Evolutionary conservation across 2,797 vertebrate genomes (phyloP).

Genomic region (Cetoscarus ocellatus): DNA sequence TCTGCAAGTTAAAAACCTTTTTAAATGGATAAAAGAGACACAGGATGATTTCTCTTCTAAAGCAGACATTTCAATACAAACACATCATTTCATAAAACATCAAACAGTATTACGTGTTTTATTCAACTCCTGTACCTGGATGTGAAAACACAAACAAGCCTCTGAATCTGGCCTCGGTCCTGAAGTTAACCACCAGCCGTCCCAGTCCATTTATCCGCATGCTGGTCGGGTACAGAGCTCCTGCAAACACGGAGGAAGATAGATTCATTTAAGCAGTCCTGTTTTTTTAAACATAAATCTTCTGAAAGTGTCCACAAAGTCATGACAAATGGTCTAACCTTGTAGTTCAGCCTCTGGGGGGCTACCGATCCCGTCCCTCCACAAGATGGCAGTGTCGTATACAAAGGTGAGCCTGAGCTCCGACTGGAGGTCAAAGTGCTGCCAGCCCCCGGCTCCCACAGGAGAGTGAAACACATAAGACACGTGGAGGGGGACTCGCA

Average conservation of each 20-base stretch:
- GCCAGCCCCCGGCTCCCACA: conserved; percentile 93
- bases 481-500: conserved; percentile 93
- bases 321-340: conserved; percentile 75
- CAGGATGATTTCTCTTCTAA: too few species aligned
- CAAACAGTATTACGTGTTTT: background rate
- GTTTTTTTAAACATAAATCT: background rate
- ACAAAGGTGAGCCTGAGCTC: conserved; percentile 96
- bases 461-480: conserved; percentile 97
- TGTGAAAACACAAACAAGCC: conserved; percentile 91
- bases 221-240: conserved; percentile 95
- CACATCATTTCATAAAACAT: too few species aligned
- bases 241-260: conserved; percentile 71
- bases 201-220: conserved; percentile 94
- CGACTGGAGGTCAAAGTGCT: conserved; percentile 96
- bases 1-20: too few species aligned
- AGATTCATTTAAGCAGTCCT: too few species aligned
- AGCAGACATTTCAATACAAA: background rate
- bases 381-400: conserved; percentile 99
- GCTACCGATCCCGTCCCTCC: conserved; percentile 94
- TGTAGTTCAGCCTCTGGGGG: conserved; percentile 94
- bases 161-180: conserved; percentile 93
- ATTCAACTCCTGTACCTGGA: conserved; percentile 76
- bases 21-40: too few species aligned
- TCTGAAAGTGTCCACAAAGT: background rate
- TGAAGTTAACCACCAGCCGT: conserved; percentile 95